Evolutionary conservation across 2,113 vertebrate genomes (phyloP).

Genomic region (Cynoglossus semilaevis): DNA sequence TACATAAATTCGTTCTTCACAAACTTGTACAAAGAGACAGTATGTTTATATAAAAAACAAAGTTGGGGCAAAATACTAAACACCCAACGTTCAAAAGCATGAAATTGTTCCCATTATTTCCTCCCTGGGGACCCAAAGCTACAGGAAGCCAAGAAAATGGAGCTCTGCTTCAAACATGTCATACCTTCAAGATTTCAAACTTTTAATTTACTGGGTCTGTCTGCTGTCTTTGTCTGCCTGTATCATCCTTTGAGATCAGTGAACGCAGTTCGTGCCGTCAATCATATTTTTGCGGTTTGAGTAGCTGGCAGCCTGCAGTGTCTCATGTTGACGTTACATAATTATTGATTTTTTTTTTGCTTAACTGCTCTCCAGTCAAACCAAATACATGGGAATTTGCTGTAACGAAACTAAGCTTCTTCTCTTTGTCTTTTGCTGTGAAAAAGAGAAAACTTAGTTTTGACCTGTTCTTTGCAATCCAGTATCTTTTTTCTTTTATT

Average conservation of each 20-base stretch:
- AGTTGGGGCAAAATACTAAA: constrained; percentile 49
- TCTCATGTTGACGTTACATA: background rate
- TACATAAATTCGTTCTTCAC: constrained; percentile 6
- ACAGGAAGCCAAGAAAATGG: constrained; percentile 25
- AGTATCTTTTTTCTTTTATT: constrained; percentile 17
- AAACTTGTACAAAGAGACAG: constrained; percentile 21
- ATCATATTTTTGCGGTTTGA: too few relatives aligned
- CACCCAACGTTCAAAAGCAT: constrained; percentile 25
- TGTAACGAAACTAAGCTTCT: constrained; percentile 3
- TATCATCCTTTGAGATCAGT: constrained; percentile 14
- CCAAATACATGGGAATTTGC: background rate
- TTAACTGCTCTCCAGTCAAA: too few relatives aligned
- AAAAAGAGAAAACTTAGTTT: constrained; percentile 21
- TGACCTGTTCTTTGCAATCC: constrained; percentile 31
- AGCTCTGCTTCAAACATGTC: constrained; percentile 34
- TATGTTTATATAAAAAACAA: constrained; percentile 46
- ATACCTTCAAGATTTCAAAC: constrained; percentile 38
- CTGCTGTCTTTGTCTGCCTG: constrained; percentile 11
- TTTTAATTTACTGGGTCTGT: constrained; percentile 19
- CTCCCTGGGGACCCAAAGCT: constrained; percentile 37
- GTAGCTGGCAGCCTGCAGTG: too few relatives aligned
- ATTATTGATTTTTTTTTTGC: background rate
- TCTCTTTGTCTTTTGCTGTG: background rate
- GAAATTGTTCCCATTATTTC: constrained; percentile 17
- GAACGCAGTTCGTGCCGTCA: constrained; percentile 12